A percentile compares a stretch with the other conserved stretches of the same genome.
phyloP scores from a whole-genome alignment of 2,113 vertebrate species.

The Melanostigma gelatinosum region DNA sequence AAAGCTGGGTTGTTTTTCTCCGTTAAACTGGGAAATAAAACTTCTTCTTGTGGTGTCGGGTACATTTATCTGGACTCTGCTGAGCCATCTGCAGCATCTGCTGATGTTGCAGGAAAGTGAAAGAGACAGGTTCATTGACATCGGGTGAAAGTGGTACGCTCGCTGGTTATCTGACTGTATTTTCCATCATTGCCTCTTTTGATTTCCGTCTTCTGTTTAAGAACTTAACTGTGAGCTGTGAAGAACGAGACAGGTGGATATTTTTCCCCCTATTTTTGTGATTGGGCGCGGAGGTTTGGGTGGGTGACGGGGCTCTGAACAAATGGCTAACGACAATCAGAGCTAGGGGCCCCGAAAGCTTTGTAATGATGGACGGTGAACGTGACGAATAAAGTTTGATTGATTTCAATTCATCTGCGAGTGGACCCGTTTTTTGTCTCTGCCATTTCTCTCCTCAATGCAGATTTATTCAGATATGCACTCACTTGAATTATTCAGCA shows the following conservation, averaged over 20 bases:
- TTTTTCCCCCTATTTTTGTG: neutral
- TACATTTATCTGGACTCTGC: neutral
- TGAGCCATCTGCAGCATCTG: neutral
- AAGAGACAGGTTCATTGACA: neutral
- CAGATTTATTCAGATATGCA: constrained; percentile 14
- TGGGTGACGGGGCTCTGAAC: constrained; percentile 38
- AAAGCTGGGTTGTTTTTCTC: neutral
- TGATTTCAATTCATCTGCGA: constrained; percentile 44
- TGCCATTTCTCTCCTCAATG: neutral
- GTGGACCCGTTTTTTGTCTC: constrained; percentile 21
- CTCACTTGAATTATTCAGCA: constrained; percentile 21
- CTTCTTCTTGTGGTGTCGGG: neutral
- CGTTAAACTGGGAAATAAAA: neutral
- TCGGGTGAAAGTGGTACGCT: neutral
- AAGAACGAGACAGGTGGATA: neutral
- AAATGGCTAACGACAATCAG: constrained; percentile 76
- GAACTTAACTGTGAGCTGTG: constrained; percentile 37
- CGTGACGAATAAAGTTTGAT: constrained; percentile 70
- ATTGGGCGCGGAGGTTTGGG: neutral
- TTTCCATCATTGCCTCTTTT: constrained; percentile 30
- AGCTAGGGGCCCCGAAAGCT: constrained; percentile 70
- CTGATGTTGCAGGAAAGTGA: constrained; percentile 12
- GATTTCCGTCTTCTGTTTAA: constrained; percentile 39
- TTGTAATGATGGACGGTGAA: constrained; percentile 50
- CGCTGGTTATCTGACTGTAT: constrained; percentile 25